Base-by-base conservation (phyloP, 2,113 vertebrate species). In the Chaetodon trifascialis region DNA sequence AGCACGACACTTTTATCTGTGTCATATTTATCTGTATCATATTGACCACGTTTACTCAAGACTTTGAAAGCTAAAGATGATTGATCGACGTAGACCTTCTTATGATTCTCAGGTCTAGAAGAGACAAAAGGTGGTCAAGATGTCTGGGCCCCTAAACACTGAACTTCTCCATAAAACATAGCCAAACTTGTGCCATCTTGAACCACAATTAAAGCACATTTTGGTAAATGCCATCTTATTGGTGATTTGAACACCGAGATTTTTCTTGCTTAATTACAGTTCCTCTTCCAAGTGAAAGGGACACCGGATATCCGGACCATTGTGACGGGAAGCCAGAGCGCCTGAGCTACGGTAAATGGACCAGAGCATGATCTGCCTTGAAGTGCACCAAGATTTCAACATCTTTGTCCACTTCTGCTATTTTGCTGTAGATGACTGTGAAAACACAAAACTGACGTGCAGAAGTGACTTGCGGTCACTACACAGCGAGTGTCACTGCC, bases 371-470 rank as follows among this genome's bases (percentile, higher is more conserved):
- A 90, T 89, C 84, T 84, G 85, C 71, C 86, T 91, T 88, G 21
- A 86, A 89, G 88, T 87, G 74, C 90, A 93, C 93, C 92, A 78
- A 78, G 77, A 93, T 94, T 94, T 94, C 94, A 52, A 94, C 94
- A 94, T 90, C 80, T 70, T 47, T 60, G 69, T 88, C 80, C 89
- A 94, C 94, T 94, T 94, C 94, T 94, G 88, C 93, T 80, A 93
- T 93, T 94, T 86, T 9, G 44, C 55, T 34, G 77, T 68, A n/a
- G 83, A 94, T 91, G 88, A 92, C 91, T 89, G 85, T 80, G 82
- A 90, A 91, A 89, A 90, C 38, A 70, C 59, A 73, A 83, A 76
- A 83, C 82, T 88, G 89, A 93, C 84, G 85, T 86, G 88, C 93
- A 92, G 75, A 89, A 91, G 87, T 88, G 67, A 88, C 89, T 93